Base-by-base conservation (phyloP, 2,113 vertebrate species). In the Brachypteracias leptosomus region DNA sequence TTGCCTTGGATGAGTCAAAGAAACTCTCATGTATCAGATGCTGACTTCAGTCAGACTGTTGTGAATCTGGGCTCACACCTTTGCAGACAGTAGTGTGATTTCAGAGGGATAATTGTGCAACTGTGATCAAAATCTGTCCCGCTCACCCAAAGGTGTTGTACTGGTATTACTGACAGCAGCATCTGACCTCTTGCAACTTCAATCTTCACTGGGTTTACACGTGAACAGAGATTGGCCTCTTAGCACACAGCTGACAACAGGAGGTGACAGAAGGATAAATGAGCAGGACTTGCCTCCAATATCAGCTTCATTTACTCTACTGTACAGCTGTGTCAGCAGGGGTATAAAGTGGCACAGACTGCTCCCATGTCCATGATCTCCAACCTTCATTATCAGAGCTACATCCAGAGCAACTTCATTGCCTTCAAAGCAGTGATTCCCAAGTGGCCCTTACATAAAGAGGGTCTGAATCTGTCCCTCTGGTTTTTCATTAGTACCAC, bases 1-100 rank as follows among this genome's bases (percentile, higher is more conserved):
- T 35, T 75, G 65, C 65, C 65, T 81, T 36, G 70, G 24, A 88
- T 96, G 95, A 96, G 79, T 96, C 82, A 96, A 67, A 91, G 47
- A 63, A 95, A 84, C 82, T 46, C 82, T 77, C 79, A 51, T 42
- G 74, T 93, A 55, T 90, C 90, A 96, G 71, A 74, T 88, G 68
- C 75, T 84, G 92, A 71, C 46, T 90, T 94, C 83, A 88, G 82
- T 93, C 92, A 67, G 88, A 92, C 11, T 0, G 0, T 67, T 74
- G 33, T 63, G 88, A 92, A 84, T 40, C 61, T 70, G 22, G 1
- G 33, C 47, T 96, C 79, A 86, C 72, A 86, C 33, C 71, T 91
- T 82, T 88, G 68, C 62, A 86, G 57, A 82, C 18, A 81, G 38
- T 8, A 74, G 72, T 52, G 75, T 29, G 76, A 86, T 92, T 93